Percentiles rank a stretch among this genome's conserved stretches.
These are phyloP conservation scores for Anoplopoma fimbria DNA, from an alignment of 2,113 vertebrate species.

Conservation along the genomic window DNA sequence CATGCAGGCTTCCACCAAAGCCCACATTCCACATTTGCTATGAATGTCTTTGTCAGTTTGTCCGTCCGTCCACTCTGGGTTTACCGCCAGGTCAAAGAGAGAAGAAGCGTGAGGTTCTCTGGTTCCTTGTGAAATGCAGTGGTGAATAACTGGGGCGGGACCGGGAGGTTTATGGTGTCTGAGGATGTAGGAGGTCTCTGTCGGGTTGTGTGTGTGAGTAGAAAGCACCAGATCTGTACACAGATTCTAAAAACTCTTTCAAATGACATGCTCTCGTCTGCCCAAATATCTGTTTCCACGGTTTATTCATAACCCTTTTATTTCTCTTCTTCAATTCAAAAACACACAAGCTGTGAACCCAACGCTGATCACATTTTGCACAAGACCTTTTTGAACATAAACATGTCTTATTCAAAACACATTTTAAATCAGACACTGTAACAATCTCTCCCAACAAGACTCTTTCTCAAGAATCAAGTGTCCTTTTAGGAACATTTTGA, in stretches of 20 bases:
- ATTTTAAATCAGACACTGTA: not conserved
- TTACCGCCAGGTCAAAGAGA: constrained; percentile 3
- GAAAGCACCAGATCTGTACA: not conserved
- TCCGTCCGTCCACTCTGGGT: not conserved
- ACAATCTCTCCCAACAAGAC: no score
- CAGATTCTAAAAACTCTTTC: not conserved
- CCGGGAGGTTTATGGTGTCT: constrained; percentile 56
- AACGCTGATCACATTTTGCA: not conserved
- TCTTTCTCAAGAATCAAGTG: no score
- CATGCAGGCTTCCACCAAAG: constrained; percentile 8
- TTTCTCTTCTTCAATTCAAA: not conserved
- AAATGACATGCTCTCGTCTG: not conserved
- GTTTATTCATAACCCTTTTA: not conserved
- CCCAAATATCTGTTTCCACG: not conserved
- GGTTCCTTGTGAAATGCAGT: constrained; percentile 45
- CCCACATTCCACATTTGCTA: constrained; percentile 12
- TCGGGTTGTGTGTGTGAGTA: constrained; percentile 24
- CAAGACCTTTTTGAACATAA: not conserved
- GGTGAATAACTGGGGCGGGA: constrained; percentile 57
- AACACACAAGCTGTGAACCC: not conserved
- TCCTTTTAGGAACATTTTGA: no score
- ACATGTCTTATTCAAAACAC: not conserved
- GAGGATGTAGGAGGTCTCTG: constrained; percentile 75
- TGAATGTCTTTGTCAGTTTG: not conserved
- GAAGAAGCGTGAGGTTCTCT: constrained; percentile 37